These are phyloP conservation scores for Nannoperca australis DNA, from an alignment of 2,797 vertebrate genomes.

Conservation along the genomic window DNA sequence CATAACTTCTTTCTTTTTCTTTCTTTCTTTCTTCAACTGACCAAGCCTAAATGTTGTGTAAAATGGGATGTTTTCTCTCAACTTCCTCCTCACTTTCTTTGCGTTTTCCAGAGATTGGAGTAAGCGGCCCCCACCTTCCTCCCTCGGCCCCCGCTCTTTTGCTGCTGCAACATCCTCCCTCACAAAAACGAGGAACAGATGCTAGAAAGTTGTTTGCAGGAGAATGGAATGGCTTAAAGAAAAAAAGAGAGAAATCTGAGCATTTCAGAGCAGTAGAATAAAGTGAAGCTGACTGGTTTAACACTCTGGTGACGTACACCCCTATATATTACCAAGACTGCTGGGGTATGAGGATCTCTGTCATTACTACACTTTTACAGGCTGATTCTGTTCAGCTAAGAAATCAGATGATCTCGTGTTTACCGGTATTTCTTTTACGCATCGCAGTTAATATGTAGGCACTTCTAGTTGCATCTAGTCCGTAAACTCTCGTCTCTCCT, in stretches of 20 bases:
- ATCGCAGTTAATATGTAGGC: neutral
- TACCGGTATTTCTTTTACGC: neutral
- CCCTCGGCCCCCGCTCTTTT: conserved; percentile 33
- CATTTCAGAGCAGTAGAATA: conserved; percentile 30
- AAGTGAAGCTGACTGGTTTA: conserved; percentile 12
- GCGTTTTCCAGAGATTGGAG: conserved; percentile 64
- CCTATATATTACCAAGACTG: neutral
- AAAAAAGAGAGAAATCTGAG: neutral
- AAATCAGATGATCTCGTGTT: neutral
- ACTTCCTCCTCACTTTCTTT: conserved; percentile 46
- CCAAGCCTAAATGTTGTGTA: conserved; percentile 31
- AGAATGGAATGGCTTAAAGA: conserved; percentile 28
- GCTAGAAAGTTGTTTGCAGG: conserved; percentile 75
- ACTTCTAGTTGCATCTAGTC: neutral
- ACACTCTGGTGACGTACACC: neutral
- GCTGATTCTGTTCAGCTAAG: neutral
- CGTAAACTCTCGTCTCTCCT: neutral
- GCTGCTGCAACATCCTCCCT: conserved; percentile 78
- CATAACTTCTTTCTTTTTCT: neutral
- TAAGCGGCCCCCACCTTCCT: conserved; percentile 54
- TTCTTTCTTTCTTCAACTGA: neutral
- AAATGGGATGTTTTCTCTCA: conserved; percentile 43
- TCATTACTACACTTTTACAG: neutral
- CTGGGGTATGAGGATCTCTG: neutral
- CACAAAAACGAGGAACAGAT: conserved; percentile 83